phyloP scores from a whole-genome alignment of 2,797 vertebrate species.

The Gambusia yucatana region DNA sequence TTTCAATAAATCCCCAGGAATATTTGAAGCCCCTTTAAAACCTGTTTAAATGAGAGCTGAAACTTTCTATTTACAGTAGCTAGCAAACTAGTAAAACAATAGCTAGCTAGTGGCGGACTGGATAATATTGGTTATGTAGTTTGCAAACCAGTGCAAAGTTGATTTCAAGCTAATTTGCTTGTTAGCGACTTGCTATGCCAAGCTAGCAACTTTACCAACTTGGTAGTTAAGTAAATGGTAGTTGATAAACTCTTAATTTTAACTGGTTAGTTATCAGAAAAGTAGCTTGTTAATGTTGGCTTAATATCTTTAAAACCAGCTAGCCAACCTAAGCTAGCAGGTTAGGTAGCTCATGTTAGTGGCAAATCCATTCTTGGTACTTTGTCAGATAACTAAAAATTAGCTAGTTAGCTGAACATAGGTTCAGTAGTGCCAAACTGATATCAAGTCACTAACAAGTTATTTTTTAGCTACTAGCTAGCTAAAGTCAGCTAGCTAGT shows the following conservation, averaged over 20 bases:
- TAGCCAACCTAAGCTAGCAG: not conserved
- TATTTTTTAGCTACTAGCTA: not conserved
- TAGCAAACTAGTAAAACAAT: not conserved
- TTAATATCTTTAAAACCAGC: not conserved
- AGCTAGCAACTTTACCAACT: not conserved
- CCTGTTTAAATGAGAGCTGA: not conserved
- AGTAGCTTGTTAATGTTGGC: not conserved
- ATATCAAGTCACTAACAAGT: not conserved
- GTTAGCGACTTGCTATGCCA: not conserved
- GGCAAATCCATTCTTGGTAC: not conserved
- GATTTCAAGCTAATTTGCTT: not conserved
- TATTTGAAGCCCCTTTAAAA: not conserved
- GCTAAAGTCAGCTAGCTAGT: not conserved
- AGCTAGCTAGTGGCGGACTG: not conserved
- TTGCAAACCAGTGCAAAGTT: not conserved
- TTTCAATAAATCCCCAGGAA: not conserved
- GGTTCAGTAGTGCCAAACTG: not conserved
- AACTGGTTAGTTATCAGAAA: not conserved
- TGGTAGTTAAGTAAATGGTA: not conserved
- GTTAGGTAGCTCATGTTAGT: not conserved
- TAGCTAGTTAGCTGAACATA: not conserved
- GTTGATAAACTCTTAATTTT: not conserved
- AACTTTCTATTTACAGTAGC: not conserved
- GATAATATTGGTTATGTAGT: not conserved
- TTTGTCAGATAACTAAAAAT: not conserved